Evolutionary conservation across 2,888 invertebrate species (phyloP).

Genomic region (Neria commutata): DNA sequence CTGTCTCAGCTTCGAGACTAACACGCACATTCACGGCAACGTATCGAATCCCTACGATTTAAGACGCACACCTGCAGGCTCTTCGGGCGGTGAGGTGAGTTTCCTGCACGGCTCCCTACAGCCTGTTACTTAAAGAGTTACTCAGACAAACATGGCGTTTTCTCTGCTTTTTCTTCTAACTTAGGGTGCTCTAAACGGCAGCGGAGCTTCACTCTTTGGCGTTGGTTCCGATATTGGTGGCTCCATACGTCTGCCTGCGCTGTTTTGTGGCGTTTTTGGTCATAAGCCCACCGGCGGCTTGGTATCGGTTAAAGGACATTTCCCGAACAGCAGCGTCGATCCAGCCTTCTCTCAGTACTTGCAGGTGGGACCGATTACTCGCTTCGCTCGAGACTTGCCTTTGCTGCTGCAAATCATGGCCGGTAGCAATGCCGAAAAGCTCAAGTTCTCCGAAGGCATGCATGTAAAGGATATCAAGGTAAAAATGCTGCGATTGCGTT

Average conservation of each 20-base stretch:
- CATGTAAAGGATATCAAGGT: slow-evolving; percentile 64
- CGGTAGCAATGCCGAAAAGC: slow-evolving; percentile 60
- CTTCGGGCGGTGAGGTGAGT: slow-evolving; percentile 79
- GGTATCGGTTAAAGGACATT: slow-evolving; percentile 67
- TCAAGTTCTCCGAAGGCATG: slow-evolving; percentile 63
- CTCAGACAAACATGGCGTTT: neutral
- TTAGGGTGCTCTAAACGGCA: slow-evolving; percentile 72
- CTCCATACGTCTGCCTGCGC: slow-evolving; percentile 83
- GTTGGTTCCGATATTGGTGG: slow-evolving; percentile 87
- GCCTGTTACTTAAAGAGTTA: neutral
- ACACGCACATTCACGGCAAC: slow-evolving; percentile 77
- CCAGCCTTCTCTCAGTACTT: slow-evolving; percentile 64
- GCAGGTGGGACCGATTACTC: slow-evolving; percentile 76
- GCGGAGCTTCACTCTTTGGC: slow-evolving; percentile 78
- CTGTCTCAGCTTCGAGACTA: slow-evolving; percentile 87
- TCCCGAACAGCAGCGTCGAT: slow-evolving; percentile 65
- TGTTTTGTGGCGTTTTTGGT: slow-evolving; percentile 86
- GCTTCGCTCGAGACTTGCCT: slow-evolving; percentile 77
- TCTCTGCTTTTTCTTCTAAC: slow-evolving; percentile 42
- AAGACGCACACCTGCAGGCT: slow-evolving; percentile 79
- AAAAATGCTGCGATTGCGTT: neutral
- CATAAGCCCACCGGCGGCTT: slow-evolving; percentile 83
- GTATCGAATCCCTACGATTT: slow-evolving; percentile 85
- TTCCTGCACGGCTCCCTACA: neutral
- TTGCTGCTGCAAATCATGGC: slow-evolving; percentile 72